phyloP scores from a whole-genome alignment of 2,888 invertebrate genomes.

The Odontothrips loti region DNA sequence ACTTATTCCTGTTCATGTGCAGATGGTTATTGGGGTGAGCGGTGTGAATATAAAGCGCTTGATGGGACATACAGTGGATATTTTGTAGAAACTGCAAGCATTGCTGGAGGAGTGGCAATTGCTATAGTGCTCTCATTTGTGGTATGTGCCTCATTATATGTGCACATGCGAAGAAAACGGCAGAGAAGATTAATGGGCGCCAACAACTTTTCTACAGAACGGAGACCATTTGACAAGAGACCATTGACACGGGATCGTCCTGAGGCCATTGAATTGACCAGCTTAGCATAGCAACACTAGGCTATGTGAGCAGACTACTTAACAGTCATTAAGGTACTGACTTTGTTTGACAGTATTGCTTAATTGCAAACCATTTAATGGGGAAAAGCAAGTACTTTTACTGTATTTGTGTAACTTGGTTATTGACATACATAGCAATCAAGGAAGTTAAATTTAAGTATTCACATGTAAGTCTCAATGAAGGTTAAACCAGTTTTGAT shows the following conservation, averaged over 20 bases:
- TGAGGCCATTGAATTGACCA: conserved; percentile 1
- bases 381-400: no score
- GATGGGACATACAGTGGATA: neutral
- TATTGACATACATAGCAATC: no score
- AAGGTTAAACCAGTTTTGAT: neutral
- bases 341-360: no score
- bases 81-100: neutral
- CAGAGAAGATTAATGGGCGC: neutral
- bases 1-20: neutral
- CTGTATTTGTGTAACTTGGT: no score
- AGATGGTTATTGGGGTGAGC: neutral
- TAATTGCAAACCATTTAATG: no score
- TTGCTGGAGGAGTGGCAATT: conserved; percentile 1
- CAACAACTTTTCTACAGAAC: neutral
- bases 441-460: no score
- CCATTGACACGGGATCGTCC: neutral
- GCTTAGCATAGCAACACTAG: neutral
- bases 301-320: neutral
- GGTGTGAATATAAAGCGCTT: neutral
- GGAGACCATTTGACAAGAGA: conserved; percentile 1
- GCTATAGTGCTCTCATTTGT: neutral
- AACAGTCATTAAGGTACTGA: no score
- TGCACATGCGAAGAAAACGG: neutral
- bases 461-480: no score
- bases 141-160: conserved; percentile 2